phyloP scores from a whole-genome alignment of 1,140 invertebrate species.

The Thrips palmi region DNA sequence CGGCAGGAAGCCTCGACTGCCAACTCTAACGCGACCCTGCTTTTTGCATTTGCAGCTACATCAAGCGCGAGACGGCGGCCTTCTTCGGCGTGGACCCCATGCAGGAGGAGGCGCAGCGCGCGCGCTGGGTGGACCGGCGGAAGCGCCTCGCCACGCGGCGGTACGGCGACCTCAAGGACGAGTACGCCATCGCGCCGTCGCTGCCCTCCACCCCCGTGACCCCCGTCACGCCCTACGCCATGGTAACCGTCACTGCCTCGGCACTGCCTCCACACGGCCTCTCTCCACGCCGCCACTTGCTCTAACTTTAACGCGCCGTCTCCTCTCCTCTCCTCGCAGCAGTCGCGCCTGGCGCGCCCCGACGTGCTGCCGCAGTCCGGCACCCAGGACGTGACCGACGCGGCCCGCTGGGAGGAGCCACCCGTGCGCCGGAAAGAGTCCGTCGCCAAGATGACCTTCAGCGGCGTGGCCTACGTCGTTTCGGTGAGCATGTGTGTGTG shows the following conservation, averaged over 20 bases:
- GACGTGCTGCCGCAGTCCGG: conserved; percentile 22
- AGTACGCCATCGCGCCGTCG: conserved; percentile 18
- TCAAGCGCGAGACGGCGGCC: conserved; percentile 52
- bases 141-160: conserved; percentile 50
- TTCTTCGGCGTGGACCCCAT: conserved; percentile 63
- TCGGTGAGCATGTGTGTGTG: conserved; percentile 40
- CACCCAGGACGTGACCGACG: conserved; percentile 18
- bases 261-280: conserved; percentile 1
- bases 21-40: too few relatives aligned
- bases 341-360: conserved; percentile 20
- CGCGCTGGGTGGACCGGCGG: conserved; percentile 53
- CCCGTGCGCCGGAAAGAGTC: conserved; percentile 40
- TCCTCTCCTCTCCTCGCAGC: conserved; percentile 9
- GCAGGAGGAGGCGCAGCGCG: conserved; percentile 44
- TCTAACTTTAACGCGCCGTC: neutral
- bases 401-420: conserved; percentile 14
- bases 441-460: conserved; percentile 43
- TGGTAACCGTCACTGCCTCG: conserved; percentile 5
- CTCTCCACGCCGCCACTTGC: neutral
- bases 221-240: too few relatives aligned
- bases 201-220: neutral
- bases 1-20: too few relatives aligned
- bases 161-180: conserved; percentile 40
- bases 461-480: conserved; percentile 45
- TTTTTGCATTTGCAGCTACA: conserved; percentile 35